These are phyloP conservation scores for Buathra laborator DNA, from an alignment of 2,888 invertebrate species.

Conservation along the genomic window DNA sequence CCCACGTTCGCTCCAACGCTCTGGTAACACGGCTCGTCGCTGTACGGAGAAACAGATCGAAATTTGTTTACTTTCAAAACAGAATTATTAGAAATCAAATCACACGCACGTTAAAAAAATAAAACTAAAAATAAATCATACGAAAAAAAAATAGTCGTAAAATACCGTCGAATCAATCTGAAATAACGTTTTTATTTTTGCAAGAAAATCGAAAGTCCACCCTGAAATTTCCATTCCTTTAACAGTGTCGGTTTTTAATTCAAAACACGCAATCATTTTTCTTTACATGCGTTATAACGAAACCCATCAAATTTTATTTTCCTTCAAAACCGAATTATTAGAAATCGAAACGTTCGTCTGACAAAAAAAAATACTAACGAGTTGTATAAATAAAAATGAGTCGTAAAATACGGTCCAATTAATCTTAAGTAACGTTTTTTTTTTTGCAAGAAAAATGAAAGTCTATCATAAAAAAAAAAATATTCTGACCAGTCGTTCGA, in stretches of 20 bases:
- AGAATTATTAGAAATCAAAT: too few relatives aligned
- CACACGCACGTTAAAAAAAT: too few relatives aligned
- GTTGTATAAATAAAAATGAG: too few relatives aligned
- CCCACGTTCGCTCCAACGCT: constrained; percentile 26
- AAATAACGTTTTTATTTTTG: background rate
- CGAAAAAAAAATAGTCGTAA: background rate
- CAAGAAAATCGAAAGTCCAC: background rate
- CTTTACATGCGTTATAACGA: background rate
- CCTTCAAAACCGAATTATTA: too few relatives aligned
- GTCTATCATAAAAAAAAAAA: too few relatives aligned
- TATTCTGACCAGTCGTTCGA: background rate
- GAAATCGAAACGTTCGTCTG: too few relatives aligned
- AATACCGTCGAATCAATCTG: background rate
- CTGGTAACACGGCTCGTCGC: constrained; percentile 14
- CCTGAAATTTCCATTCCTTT: background rate
- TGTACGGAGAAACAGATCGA: background rate
- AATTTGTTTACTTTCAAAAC: background rate
- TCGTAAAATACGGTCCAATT: too few relatives aligned
- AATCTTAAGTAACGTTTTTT: too few relatives aligned
- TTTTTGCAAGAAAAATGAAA: too few relatives aligned
- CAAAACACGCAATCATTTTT: background rate
- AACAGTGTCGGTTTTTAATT: background rate
- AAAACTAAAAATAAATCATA: background rate
- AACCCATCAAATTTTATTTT: too few relatives aligned
- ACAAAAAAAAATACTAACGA: too few relatives aligned